phyloP scores from a whole-genome alignment of 2,113 vertebrate species.

The Mixornis gularis region DNA sequence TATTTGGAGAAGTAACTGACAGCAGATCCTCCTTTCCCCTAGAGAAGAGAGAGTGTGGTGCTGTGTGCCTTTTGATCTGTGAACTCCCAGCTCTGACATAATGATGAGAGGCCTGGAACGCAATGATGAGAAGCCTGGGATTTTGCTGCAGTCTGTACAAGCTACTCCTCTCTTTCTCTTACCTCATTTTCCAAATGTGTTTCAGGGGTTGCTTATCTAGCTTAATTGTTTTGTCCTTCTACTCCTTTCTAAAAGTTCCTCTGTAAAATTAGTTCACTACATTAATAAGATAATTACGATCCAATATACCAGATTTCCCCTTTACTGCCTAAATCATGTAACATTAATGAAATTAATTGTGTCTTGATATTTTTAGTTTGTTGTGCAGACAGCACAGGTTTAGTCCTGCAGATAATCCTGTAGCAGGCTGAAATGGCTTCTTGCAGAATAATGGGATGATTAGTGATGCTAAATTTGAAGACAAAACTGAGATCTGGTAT shows the following conservation, averaged over 20 bases:
- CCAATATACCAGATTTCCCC: neutral
- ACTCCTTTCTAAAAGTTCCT: neutral
- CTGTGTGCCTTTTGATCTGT: neutral
- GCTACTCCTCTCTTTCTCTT: neutral
- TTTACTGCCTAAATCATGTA: neutral
- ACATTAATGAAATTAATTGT: neutral
- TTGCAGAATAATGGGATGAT: neutral
- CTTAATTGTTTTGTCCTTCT: neutral
- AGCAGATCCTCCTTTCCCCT: neutral
- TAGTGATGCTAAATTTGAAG: neutral
- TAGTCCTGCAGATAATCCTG: neutral
- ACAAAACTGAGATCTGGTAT: neutral
- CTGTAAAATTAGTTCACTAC: neutral
- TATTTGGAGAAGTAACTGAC: neutral
- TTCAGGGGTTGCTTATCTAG: neutral
- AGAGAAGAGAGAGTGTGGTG: rapidly evolving
- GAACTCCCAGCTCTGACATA: neutral
- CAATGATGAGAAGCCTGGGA: neutral
- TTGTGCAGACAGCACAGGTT: neutral
- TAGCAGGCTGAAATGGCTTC: neutral
- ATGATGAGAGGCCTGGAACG: neutral
- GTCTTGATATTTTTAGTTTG: neutral
- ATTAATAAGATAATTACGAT: neutral
- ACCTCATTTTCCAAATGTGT: neutral
- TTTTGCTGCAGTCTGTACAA: neutral